Evolutionary conservation across 2,797 vertebrate genomes (phyloP), one percentile per base, ranked within the genome.

Genomic region (Iguana delicatissima): DNA sequence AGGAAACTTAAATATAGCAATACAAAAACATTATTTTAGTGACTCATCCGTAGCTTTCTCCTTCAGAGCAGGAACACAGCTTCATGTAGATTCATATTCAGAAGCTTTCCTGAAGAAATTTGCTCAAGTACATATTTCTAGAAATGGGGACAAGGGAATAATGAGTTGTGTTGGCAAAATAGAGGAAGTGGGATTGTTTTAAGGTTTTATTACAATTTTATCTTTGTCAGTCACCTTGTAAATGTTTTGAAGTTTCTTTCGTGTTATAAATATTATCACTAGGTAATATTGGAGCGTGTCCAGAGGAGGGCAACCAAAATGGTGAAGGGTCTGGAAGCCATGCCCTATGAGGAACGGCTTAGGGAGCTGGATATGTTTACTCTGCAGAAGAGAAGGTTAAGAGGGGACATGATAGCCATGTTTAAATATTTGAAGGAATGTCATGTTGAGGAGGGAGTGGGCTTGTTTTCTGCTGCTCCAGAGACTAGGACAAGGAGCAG

Each of bases 1-100:
- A 89, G 85, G 57, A 92, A 42, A 84, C 22, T 89, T 92, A 93
- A 92, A 88, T 24, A 6, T 0, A 89, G 35, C 59, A 87, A 35
- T 84, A 87, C 72, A 35, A 79, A 93, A 62, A 22, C 9, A 35
- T 52, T 88, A 38, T 64, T 93, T 50, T 26, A 87, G 50, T 4
- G 0, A 82, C 42, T 90, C 35, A 72, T 57, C 14, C 50, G 0
- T 73, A 89, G 26, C 88, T 91, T 22, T 82, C 64, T 89, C 3
- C 84, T 93, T 26, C 0, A 0, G 46, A 77, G 59, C 0, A 1
- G 42, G 10, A 80, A 73, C 57, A 79, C 85, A 46, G 8, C 67
- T 55, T 88, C 57, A 32, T 1, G 50, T 52, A 81, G 16, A 38
- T 67, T 35, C 38, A 85, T 10, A 3, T 92, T 76, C 35, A 87